Evolutionary conservation across 2,888 invertebrate species (phyloP).

Genomic region (Nudaria mundana): DNA sequence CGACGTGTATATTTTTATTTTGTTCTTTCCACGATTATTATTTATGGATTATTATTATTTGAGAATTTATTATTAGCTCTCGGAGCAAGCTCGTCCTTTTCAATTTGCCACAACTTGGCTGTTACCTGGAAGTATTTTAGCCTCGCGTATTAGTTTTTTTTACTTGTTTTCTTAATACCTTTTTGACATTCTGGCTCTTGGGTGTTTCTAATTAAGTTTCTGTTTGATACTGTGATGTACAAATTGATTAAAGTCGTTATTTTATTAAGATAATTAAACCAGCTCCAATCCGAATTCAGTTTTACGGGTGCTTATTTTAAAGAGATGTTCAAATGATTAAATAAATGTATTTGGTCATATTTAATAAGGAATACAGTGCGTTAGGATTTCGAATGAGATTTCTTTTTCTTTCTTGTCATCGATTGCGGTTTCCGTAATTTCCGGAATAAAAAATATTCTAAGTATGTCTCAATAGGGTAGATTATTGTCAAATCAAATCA

Average conservation of each 20-base stretch:
- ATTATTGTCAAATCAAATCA: too few relatives aligned
- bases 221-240: slow-evolving; percentile 53
- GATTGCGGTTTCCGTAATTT: too few relatives aligned
- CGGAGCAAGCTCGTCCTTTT: slow-evolving; percentile 75
- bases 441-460: too few relatives aligned
- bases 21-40: slow-evolving; percentile 76
- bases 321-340: slow-evolving; percentile 26
- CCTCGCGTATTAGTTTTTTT: slow-evolving; percentile 29
- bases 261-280: slow-evolving; percentile 50
- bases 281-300: slow-evolving; percentile 35
- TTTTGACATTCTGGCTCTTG: slow-evolving; percentile 61
- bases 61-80: slow-evolving; percentile 76
- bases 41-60: slow-evolving; percentile 82
- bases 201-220: slow-evolving; percentile 66
- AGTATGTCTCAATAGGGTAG: too few relatives aligned
- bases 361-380: too few relatives aligned
- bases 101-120: slow-evolving; percentile 78
- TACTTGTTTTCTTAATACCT: slow-evolving; percentile 55
- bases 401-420: too few relatives aligned
- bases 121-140: slow-evolving; percentile 55
- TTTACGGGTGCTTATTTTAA: slow-evolving; percentile 27
- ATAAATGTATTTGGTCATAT: slow-evolving; percentile 19
- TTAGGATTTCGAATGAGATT: too few relatives aligned
- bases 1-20: slow-evolving; percentile 79
- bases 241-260: slow-evolving; percentile 69